Evolutionary conservation across 2,888 invertebrate species (phyloP).

Genomic region (Drosophila incognita): DNA sequence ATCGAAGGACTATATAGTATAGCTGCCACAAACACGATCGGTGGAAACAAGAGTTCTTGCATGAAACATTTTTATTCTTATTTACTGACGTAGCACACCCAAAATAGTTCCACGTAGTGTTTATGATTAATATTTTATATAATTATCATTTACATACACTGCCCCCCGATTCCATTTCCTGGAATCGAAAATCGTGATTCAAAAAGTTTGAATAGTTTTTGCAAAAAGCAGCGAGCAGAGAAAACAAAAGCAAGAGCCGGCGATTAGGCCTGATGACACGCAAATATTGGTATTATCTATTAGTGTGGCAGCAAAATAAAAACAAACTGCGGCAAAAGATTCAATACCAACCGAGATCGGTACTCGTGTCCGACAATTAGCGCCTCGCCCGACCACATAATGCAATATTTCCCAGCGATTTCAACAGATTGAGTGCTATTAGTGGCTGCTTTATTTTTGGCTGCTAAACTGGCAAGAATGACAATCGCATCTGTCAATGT

Average conservation of each 20-base stretch:
- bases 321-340: neutral
- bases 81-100: neutral
- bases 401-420: constrained; percentile 6
- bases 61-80: neutral
- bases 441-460: constrained; percentile 21
- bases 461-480: neutral
- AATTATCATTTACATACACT: neutral
- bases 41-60: neutral
- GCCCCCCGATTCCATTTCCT: neutral
- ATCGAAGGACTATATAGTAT: neutral
- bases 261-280: constrained; percentile 29
- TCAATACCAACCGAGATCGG: constrained; percentile 6
- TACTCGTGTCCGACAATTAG: constrained; percentile 19
- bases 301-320: constrained; percentile 6
- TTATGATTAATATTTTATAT: neutral
- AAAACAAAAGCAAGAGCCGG: neutral
- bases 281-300: constrained; percentile 28
- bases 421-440: constrained; percentile 13
- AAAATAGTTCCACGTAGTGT: neutral
- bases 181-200: neutral
- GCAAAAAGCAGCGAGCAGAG: neutral
- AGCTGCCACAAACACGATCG: neutral
- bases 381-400: constrained; percentile 2
- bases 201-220: constrained; percentile 7
- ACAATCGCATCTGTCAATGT: neutral